Evolutionary conservation across 1,140 invertebrate species (phyloP).

Genomic region (Steinernema khuongi): DNA sequence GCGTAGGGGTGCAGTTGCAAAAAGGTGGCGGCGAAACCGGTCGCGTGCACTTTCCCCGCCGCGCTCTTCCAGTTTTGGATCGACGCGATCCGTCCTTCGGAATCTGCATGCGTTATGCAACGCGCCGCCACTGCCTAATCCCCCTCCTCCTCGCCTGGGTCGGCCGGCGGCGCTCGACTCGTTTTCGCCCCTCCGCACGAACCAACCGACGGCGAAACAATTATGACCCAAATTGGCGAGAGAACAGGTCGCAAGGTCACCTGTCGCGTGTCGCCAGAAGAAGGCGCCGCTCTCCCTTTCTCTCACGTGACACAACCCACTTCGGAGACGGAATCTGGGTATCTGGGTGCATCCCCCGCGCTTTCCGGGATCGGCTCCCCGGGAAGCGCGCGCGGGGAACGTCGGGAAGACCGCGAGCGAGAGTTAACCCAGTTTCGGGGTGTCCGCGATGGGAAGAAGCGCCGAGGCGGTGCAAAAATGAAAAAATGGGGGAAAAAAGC

Average conservation of each 20-base stretch:
- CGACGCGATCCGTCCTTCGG: background rate
- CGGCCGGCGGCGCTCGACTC: background rate
- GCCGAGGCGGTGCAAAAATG: background rate
- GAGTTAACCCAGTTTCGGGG: background rate
- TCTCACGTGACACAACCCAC: constrained; percentile 2
- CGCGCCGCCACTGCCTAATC: background rate
- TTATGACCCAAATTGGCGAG: constrained; percentile 16
- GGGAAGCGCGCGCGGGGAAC: background rate
- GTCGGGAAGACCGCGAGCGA: background rate
- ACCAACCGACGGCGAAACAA: constrained; percentile 14
- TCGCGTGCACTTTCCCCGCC: background rate
- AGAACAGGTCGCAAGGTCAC: constrained; percentile 16
- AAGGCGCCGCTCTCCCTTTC: background rate
- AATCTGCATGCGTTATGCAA: constrained; percentile 7
- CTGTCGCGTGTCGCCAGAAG: constrained; percentile 12
- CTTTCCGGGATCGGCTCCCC: too few species aligned
- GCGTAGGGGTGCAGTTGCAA: background rate
- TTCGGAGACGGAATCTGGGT: background rate
- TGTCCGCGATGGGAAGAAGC: background rate
- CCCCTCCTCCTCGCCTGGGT: background rate
- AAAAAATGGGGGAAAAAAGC: too few species aligned
- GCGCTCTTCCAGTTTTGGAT: constrained; percentile 8
- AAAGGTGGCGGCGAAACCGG: background rate
- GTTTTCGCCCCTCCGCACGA: background rate
- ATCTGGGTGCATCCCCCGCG: background rate